phyloP scores from a whole-genome alignment of 2,888 invertebrate species.

The Eupsilia transversa region DNA sequence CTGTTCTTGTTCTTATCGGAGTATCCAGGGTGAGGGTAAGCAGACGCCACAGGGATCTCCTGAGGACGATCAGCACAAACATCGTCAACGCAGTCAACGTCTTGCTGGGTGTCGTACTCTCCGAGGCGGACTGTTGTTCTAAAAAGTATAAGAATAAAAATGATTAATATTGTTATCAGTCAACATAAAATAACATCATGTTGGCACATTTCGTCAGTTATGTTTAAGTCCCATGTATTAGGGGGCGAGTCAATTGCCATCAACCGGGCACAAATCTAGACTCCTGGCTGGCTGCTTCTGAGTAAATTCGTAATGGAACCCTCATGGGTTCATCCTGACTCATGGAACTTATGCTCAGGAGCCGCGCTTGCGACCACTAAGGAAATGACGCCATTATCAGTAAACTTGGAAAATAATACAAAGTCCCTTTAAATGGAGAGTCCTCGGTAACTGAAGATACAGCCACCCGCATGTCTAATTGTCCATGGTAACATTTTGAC shows the following conservation, averaged over 20 bases:
- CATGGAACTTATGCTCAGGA: not conserved
- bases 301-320: not conserved
- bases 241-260: not conserved
- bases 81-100: conserved; percentile 90
- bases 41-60: conserved; percentile 91
- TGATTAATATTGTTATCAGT: not conserved
- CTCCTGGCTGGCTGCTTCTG: not conserved
- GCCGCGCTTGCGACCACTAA: not conserved
- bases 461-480: not conserved
- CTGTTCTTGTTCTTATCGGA: conserved; percentile 87
- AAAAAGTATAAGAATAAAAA: conserved; percentile 9
- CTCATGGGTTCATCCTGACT: not conserved
- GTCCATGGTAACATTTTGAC: not conserved
- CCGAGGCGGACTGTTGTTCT: conserved; percentile 91
- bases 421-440: not conserved
- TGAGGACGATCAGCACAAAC: conserved; percentile 92
- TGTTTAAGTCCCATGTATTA: too few relatives aligned
- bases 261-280: not conserved
- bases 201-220: not conserved
- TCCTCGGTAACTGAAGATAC: not conserved
- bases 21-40: conserved; percentile 92
- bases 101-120: conserved; percentile 92
- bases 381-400: too few relatives aligned
- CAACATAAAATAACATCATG: not conserved
- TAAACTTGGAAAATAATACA: not conserved